A percentile compares a stretch with the other conserved stretches of the same genome.
phyloP scores from a whole-genome alignment of 2,797 vertebrate species.

The Podarcis lilfordi region DNA sequence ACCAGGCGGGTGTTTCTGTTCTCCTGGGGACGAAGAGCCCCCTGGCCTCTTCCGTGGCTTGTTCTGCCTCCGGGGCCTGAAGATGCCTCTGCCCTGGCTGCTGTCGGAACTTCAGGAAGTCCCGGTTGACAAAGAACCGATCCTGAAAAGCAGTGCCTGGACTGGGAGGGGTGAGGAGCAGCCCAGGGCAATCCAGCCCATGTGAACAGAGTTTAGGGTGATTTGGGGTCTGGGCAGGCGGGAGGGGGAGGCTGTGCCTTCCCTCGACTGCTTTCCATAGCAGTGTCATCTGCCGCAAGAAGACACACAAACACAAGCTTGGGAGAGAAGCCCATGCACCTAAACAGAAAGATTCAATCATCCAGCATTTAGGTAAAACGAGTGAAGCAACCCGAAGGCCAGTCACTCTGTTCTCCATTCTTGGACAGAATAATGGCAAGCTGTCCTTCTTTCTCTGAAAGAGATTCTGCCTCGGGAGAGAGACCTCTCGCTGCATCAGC shows the following conservation, averaged over 20 bases:
- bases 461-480: background rate
- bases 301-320: background rate
- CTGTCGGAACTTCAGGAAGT: background rate
- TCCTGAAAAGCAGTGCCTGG: background rate
- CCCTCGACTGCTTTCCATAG: background rate
- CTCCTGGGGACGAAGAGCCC: background rate
- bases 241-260: too few relatives aligned
- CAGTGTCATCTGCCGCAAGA: background rate
- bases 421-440: background rate
- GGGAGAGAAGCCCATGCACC: background rate
- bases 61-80: background rate
- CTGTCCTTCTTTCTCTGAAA: background rate
- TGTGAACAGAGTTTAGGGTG: background rate
- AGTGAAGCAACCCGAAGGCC: background rate
- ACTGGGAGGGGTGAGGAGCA: background rate
- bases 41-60: background rate
- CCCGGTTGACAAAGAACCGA: background rate
- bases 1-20: background rate
- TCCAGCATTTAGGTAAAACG: too few relatives aligned
- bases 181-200: too few relatives aligned
- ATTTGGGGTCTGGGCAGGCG: background rate
- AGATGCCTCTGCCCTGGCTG: background rate
- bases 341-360: background rate
- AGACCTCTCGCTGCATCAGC: background rate
- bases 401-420: background rate